Base-by-base conservation (phyloP, 2,113 vertebrate species). In the Polypterus bichir region DNA sequence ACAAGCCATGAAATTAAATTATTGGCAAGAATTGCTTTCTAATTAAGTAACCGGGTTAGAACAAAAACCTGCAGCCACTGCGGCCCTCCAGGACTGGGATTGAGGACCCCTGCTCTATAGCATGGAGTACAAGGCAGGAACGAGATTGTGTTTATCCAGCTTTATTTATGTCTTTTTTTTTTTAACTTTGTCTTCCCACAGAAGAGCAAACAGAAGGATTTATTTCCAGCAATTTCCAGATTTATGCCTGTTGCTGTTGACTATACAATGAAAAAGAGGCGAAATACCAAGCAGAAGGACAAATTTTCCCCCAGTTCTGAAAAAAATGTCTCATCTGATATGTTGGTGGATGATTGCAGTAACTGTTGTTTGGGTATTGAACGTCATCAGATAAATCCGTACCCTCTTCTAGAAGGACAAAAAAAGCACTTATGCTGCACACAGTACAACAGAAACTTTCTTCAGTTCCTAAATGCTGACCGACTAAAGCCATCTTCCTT, bases 401-500 rank as follows among this genome's bases (percentile, higher is more conserved):
- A 46, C 8, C 52, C 45, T 5, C 44, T 46, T 7, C 4, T 49
- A 59, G 44, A 51, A 47, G 76, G 80, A 7, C 83, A 83, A 63
- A 84, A 76, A 62, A 87, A 74, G 44, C 80, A 81, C 64, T 70
- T 99, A 46, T 86, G 80, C 44, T 88, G 91, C 10, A 66, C 85
- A 9, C 86, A 89, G 11, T 91, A 92, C 71, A 86, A 91, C 67
- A 88, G 78, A 72, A 91, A 87, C 68, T 78, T 99, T 6, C 83
- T 98, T 1, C 89, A 83, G 66, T 97, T 97, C 66, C 67, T 99
- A 70, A 91, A 97, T 44, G 92, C 92, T 3, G 96, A 99, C 65
- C 79, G 94, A 4, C 88, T 89, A 71, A 91, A 87, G 49, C 77
- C 76, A 11, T 75, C 83, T 0, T 88, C 87, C 0, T 97, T 99